phyloP scores from a whole-genome alignment of 2,888 invertebrate genomes.

The Molorchus minor region DNA sequence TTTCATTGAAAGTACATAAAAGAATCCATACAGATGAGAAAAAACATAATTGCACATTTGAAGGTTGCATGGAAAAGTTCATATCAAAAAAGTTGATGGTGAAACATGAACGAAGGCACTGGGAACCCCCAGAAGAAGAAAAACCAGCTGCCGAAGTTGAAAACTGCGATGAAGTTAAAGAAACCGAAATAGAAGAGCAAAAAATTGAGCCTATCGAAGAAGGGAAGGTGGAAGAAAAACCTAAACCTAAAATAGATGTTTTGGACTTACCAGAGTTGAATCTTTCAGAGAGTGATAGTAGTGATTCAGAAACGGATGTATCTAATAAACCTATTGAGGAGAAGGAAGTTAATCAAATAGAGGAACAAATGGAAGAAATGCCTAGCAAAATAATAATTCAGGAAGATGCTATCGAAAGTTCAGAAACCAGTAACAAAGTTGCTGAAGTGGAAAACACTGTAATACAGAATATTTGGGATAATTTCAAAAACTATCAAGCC shows the following conservation, averaged over 20 bases:
- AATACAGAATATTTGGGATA: slow-evolving; percentile 78
- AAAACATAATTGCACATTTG: slow-evolving; percentile 78
- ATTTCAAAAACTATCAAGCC: slow-evolving; percentile 78
- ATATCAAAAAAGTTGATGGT: slow-evolving; percentile 80
- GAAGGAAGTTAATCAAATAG: slow-evolving; percentile 48
- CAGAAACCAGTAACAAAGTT: slow-evolving; percentile 23
- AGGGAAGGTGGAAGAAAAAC: slow-evolving; percentile 45
- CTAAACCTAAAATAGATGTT: slow-evolving; percentile 69
- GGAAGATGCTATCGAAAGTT: slow-evolving; percentile 27
- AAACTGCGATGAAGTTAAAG: slow-evolving; percentile 37
- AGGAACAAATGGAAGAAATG: slow-evolving; percentile 45
- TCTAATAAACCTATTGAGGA: neutral
- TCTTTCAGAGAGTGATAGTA: slow-evolving; percentile 84
- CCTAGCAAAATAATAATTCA: slow-evolving; percentile 49
- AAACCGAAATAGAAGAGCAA: slow-evolving; percentile 52
- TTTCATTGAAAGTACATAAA: slow-evolving; percentile 85
- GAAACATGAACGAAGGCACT: slow-evolving; percentile 76
- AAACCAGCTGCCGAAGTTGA: slow-evolving; percentile 37
- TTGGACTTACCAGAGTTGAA: slow-evolving; percentile 82
- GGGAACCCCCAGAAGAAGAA: slow-evolving; percentile 54
- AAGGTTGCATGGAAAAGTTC: slow-evolving; percentile 78
- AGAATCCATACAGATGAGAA: slow-evolving; percentile 75
- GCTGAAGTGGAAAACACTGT: slow-evolving; percentile 31
- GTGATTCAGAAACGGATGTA: slow-evolving; percentile 68
- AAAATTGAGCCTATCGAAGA: slow-evolving; percentile 57